Base-by-base conservation (phyloP, 2,888 invertebrate genomes). In the Lepidochitona cinerea region DNA sequence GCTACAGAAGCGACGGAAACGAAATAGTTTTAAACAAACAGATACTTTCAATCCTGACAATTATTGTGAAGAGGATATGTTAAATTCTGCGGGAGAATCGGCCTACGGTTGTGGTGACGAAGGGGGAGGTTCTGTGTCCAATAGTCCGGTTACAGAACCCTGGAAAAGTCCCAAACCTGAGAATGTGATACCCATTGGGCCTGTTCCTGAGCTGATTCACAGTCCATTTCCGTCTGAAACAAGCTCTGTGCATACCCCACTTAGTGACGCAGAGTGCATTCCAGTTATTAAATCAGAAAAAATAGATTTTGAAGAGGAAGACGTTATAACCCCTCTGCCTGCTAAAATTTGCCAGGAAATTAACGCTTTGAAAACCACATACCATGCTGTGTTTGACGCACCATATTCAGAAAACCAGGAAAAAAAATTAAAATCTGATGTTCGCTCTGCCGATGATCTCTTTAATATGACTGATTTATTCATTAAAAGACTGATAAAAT, bases 401-500 rank as follows among this genome's bases (percentile, higher is more conserved):
- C 82, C 85, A 0, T 86, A 87, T 71, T 79, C 79, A 4, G 80
- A 78, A n/a, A 78, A 82, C 9, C 84, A 85, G 72, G 77, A 78
- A 1, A 79, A 75, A 41, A 84, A 83, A 70, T 70, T 87, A 12
- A 78, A 81, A 23, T 75, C 79, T 49, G 82, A 82, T 69, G 84
- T 86, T n/a, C 78, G 80, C 37, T 79, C 78, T 66, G 79, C 87
- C 6, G 83, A 82, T 78, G 86, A 87, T 68, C 80, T 88, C 26
- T 87, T 86, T 76, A 87, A 87, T 77, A 83, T 87, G 83, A 87
- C 88, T 29, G 87, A 87, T 70, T 82, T 85, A 70, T 88, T 88
- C 72, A 97, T 98, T 82, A 92, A 97, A 75, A 93, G 98, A 71
- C 89, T 93, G 26, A 93, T 93, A 71, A 92, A 92, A 81, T 93